Evolutionary conservation across 2,888 invertebrate species (phyloP).

Genomic region (Andrena praecox): DNA sequence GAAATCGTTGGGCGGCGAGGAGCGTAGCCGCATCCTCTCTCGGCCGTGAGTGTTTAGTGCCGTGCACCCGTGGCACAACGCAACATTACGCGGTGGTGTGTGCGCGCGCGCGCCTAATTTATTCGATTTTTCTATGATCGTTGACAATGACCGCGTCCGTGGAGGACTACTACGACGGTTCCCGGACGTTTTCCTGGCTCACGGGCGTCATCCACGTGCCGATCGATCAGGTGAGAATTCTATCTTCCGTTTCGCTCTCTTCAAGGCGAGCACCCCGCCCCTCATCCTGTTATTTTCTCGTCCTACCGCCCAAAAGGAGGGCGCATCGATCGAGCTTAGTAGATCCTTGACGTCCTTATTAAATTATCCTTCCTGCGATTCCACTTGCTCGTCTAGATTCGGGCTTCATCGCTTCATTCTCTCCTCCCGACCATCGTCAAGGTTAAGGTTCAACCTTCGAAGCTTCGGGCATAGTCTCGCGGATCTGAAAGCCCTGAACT

Average conservation of each 20-base stretch:
- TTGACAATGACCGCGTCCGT: constrained; percentile 69
- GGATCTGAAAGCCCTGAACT: constrained; percentile 14
- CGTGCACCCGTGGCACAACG: constrained; percentile 1
- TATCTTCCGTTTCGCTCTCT: constrained; percentile 17
- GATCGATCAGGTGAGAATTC: constrained; percentile 90
- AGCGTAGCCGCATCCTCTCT: constrained; percentile 2
- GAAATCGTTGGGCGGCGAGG: background rate
- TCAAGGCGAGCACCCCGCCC: background rate
- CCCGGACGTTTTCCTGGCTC: constrained; percentile 89
- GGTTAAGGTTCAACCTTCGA: constrained; percentile 25
- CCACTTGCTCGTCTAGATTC: background rate
- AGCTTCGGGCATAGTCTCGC: background rate
- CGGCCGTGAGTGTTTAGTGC: constrained; percentile 1
- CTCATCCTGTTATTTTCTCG: constrained; percentile 18
- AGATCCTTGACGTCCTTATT: constrained; percentile 22
- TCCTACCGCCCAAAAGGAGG: constrained; percentile 35
- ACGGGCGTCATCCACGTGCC: constrained; percentile 90
- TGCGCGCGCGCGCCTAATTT: constrained; percentile 23
- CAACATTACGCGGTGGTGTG: constrained; percentile 28
- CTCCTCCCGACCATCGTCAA: constrained; percentile 9
- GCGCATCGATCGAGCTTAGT: constrained; percentile 48
- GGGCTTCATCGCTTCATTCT: background rate
- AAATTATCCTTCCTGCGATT: constrained; percentile 14
- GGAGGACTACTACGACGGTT: constrained; percentile 89
- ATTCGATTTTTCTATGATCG: constrained; percentile 36